These are phyloP conservation scores for Parazoanthus darwini DNA, from an alignment of 92 coral and sea anemone genomes.

Conservation along the genomic window DNA sequence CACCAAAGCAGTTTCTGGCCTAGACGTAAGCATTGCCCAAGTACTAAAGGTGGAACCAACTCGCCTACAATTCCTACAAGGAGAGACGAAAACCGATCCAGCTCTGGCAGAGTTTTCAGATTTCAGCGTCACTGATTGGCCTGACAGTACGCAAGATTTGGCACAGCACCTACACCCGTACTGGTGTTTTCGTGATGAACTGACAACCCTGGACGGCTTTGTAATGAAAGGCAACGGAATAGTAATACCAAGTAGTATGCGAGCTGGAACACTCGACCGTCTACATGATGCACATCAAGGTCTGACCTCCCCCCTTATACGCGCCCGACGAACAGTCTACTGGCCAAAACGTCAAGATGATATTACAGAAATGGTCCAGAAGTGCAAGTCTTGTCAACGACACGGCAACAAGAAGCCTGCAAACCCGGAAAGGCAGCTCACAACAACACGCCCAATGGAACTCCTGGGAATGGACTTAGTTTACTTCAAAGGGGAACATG, in stretches of 20 bases:
- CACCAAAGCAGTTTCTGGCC: constrained; percentile 55
- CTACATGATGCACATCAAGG: constrained; percentile 71
- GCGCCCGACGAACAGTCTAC: constrained; percentile 59
- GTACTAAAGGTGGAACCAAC: constrained; percentile 67
- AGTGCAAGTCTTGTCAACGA: constrained; percentile 63
- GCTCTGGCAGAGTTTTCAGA: constrained; percentile 42
- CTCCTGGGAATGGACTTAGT: constrained; percentile 58
- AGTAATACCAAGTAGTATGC: constrained; percentile 53
- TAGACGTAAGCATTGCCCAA: constrained; percentile 61
- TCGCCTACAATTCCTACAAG: constrained; percentile 51
- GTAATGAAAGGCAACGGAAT: constrained; percentile 62
- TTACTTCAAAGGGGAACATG: constrained; percentile 48
- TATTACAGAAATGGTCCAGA: constrained; percentile 54
- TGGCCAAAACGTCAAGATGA: constrained; percentile 65
- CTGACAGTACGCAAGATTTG: constrained; percentile 58
- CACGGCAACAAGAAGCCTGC: constrained; percentile 69
- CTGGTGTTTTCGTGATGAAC: constrained; percentile 59
- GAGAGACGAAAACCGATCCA: constrained; percentile 52
- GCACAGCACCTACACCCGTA: constrained; percentile 48
- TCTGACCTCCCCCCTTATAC: constrained; percentile 57
- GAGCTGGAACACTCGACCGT: constrained; percentile 59
- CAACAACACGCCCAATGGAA: constrained; percentile 73
- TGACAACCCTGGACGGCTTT: constrained; percentile 56
- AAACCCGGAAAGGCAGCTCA: constrained; percentile 70
- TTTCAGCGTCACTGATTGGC: constrained; percentile 70